Conservation (phyloP, 2,113 vertebrate genomes). For the Sphaerodactylus townsendi region DNA sequence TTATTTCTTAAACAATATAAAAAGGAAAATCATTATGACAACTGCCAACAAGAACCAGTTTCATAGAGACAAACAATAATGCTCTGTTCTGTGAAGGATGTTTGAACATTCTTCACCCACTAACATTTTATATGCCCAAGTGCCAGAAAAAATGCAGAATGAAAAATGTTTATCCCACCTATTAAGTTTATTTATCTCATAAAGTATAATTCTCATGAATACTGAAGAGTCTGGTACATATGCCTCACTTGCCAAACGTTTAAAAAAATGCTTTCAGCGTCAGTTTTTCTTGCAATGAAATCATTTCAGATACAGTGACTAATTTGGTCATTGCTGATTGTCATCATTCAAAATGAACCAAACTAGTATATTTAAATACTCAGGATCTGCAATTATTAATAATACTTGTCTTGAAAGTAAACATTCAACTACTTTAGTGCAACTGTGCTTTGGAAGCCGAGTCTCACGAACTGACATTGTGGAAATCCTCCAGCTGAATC, state of each 20-base stretch:
- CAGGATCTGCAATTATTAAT: neutral
- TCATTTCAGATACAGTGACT: neutral
- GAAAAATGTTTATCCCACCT: conserved; percentile 4
- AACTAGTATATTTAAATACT: neutral
- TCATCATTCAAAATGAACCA: neutral
- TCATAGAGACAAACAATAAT: accelerated
- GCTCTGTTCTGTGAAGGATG: neutral
- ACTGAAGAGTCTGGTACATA: accelerated
- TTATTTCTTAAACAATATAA: conserved; percentile 19
- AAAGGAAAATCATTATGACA: neutral
- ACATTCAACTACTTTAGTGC: neutral
- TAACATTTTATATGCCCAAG: neutral
- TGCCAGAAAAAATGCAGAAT: conserved; percentile 16
- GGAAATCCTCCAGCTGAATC: neutral
- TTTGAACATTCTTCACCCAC: neutral
- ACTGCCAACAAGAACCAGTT: neutral
- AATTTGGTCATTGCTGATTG: neutral
- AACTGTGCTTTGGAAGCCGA: neutral
- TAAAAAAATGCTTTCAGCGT: neutral
- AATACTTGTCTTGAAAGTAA: neutral
- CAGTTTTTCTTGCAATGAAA: neutral
- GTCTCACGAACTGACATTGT: neutral
- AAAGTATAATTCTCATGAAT: neutral
- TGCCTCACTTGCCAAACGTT: neutral
- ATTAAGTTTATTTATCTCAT: neutral